Conservation (phyloP, 2,888 invertebrate species). For the Himalopsyche japonica region DNA sequence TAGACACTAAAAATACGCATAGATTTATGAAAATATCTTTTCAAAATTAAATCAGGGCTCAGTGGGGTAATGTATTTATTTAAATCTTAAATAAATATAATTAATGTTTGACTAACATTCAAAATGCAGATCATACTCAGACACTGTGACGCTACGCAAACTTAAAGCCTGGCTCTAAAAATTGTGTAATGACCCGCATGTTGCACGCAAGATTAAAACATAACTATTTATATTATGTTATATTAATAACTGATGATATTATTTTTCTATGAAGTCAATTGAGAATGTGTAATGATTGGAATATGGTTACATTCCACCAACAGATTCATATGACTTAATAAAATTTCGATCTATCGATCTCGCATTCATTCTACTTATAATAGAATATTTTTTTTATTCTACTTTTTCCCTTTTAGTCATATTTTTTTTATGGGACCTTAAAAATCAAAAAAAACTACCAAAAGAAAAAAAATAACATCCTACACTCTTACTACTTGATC, state of each 20-base stretch:
- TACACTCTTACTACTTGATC: no score
- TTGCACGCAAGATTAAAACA: background rate
- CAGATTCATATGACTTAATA: background rate
- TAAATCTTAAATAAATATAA: background rate
- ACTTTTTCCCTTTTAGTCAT: no score
- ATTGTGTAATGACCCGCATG: background rate
- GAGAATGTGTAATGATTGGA: background rate
- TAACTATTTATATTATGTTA: background rate
- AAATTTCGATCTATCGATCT: no score
- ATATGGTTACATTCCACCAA: background rate
- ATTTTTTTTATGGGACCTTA: no score
- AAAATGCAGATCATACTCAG: background rate
- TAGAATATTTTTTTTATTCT: no score
- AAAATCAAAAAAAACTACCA: no score
- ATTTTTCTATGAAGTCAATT: background rate
- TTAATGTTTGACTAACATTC: background rate
- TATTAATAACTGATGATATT: background rate
- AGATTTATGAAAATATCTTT: no score
- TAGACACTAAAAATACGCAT: no score
- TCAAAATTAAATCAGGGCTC: no score
- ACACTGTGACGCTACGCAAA: background rate
- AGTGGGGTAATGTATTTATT: background rate
- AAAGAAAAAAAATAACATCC: no score
- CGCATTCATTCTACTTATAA: no score
- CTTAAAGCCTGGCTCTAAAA: background rate